phyloP scores from a whole-genome alignment of 2,888 invertebrate genomes.

The Scrobipalpa atriplicella region DNA sequence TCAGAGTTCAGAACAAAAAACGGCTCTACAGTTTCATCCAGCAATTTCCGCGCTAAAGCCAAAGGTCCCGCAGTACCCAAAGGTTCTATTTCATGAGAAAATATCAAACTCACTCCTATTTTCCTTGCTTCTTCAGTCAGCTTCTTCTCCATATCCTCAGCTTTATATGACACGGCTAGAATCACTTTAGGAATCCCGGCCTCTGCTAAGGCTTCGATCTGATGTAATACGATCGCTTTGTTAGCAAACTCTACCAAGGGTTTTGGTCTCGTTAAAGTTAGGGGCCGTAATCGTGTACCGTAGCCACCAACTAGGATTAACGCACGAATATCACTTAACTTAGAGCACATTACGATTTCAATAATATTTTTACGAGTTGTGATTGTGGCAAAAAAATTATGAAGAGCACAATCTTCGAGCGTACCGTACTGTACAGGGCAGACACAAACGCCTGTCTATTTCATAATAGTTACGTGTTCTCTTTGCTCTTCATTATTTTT shows the following conservation, averaged over 20 bases:
- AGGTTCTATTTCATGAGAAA: constrained; percentile 98
- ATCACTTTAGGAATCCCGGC: constrained; percentile 95
- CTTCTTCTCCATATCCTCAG: constrained; percentile 98
- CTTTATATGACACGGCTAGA: constrained; percentile 98
- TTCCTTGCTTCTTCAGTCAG: constrained; percentile 92
- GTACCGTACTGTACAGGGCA: too few relatives aligned
- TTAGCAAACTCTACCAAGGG: constrained; percentile 99
- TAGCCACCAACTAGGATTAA: constrained; percentile 99
- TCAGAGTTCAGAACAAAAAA: constrained; percentile 99
- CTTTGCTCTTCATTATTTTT: neutral
- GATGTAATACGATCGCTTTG: constrained; percentile 98
- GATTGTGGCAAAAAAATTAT: neutral
- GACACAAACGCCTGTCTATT: constrained; percentile 1
- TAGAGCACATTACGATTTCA: neutral
- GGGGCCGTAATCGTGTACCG: constrained; percentile 97
- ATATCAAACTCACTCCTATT: constrained; percentile 94
- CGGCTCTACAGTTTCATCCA: constrained; percentile 90
- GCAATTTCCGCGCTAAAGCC: constrained; percentile 91
- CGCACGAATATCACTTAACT: constrained; percentile 87
- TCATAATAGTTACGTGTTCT: constrained; percentile 2
- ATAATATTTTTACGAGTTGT: neutral
- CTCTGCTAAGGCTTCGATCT: constrained; percentile 95
- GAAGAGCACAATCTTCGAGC: neutral
- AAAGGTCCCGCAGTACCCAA: constrained; percentile 98
- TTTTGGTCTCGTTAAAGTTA: constrained; percentile 98